Base-by-base conservation (phyloP, 2,113 vertebrate species). In the Rynchops niger region DNA sequence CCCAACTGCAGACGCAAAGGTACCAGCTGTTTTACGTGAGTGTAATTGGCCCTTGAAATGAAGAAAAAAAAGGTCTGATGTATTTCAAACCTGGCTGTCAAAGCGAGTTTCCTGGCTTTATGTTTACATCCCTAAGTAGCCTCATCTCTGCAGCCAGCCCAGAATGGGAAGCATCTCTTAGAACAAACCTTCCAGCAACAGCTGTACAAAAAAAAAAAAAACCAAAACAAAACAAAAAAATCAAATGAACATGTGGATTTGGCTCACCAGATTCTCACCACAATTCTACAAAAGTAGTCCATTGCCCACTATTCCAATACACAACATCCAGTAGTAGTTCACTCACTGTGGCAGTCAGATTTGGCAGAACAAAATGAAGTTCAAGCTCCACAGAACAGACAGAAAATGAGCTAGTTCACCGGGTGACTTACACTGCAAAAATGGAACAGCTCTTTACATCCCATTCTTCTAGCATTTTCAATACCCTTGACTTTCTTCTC, bases 301-400 rank as follows among this genome's bases (percentile, higher is more conserved):
- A 20, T 61, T 86, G 83, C 81, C 78, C 62, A 11, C 90, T 80
- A 49, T 53, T 88, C 95, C 42, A 81, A 73, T 9, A 65, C 91
- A 88, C 79, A 79, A 55, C 85, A 55, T 50, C 29, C 82, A 88
- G 82, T 34, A 95, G 90, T 21, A 94, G 63, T 59, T 91, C 71
- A 58, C 72, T 72, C 86, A 20, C 89, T 93, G 78, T 32, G 84
- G 93, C 94, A 86, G 93, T 90, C 90, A 84, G 90, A 92, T 96
- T 74, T 96, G 97, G 96, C 93, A 95, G 90, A 76, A 95, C 86
- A 74, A 86, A 94, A 69, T 47, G 47, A 36, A 80, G 47, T 45
- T 88, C 61, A 62, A 79, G 80, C 49, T 90, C 80, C 84, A 65
- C 11, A 89, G 88, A 95, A 84, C 61, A 94, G 70, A 94, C 25